Evolutionary conservation across 2,113 vertebrate species (phyloP), one percentile per base, ranked within the genome.

Genomic region (Illadopsis cleaveri): DNA sequence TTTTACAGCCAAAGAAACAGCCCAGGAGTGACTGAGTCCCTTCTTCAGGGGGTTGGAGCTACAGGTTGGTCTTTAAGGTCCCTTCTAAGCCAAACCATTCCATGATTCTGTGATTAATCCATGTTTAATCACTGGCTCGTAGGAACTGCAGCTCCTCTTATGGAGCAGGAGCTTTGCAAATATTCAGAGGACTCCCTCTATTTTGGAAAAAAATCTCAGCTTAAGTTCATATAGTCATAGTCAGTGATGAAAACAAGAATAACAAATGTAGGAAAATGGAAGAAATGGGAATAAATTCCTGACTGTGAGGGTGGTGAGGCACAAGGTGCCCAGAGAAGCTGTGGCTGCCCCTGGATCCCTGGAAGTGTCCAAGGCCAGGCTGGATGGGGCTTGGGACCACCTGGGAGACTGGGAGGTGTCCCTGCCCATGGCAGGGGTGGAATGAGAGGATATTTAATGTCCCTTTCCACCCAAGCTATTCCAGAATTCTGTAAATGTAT

Each of bases 331-430:
- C 73, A 62, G 56, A 54, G 38, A 0, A 40, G 56, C 42, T 65
- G 60, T 35, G 51, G 71, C 16, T 86, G 61, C 17, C 5, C 27
- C 51, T n/a, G 58, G 6, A 88, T 50, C 50, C 57, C 22, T 81
- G 68, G 18, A 4, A 73, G 8, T 58, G 68, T 1, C 68, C 77
- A 23, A 51, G 27, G 18, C 27, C 27, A 51, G 60, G 58, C 0
- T 72, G 76, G 58, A 33, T 0, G 0, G 38, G 10, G 10, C 19
- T 78, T 30, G 73, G 54, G n/a, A 8, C 10, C 2, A 0, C 8
- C 18, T 72, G 58, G 44, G 31, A 0, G 0, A 0, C 10, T 37
- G 35, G 35, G 1, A 80, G 27, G 7, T 48, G 57, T 64, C 66
- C 42, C 66, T 72, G 66, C 6, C 16, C 62, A 1, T 50, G 50